Conservation (phyloP, 2,797 vertebrate species). For the Natrix natrix region DNA sequence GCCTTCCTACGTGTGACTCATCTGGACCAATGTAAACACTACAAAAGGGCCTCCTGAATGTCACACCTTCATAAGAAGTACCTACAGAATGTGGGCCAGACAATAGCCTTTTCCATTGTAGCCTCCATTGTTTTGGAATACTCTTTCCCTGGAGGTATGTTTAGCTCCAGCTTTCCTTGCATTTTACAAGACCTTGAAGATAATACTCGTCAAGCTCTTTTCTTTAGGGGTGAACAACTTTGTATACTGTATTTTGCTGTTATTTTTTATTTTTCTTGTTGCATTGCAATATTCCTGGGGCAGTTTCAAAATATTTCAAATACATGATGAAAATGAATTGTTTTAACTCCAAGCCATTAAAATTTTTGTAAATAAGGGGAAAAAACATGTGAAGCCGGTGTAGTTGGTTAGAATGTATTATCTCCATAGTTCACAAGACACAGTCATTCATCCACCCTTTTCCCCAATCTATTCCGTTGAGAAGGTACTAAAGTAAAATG, state of each 20-base stretch:
- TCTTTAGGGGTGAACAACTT: background rate
- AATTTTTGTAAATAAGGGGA: background rate
- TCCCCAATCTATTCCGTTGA: background rate
- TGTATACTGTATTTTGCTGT: background rate
- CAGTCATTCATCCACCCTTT: background rate
- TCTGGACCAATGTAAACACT: background rate
- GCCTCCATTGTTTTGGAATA: background rate
- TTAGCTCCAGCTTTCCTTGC: background rate
- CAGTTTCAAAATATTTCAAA: background rate
- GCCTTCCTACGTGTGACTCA: background rate
- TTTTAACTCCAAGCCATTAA: background rate
- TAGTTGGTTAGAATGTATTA: background rate
- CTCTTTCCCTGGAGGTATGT: no score
- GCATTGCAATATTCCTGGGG: background rate
- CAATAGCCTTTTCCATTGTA: background rate
- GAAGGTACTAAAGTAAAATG: background rate
- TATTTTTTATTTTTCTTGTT: background rate
- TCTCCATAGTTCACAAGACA: background rate
- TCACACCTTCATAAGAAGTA: background rate
- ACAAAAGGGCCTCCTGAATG: background rate
- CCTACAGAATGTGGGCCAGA: no score
- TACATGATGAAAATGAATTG: background rate
- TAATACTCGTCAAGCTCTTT: background rate
- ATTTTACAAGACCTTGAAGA: background rate
- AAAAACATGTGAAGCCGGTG: background rate